phyloP scores from a whole-genome alignment of 2,113 vertebrate genomes.

The Sceloporus tristichus region DNA sequence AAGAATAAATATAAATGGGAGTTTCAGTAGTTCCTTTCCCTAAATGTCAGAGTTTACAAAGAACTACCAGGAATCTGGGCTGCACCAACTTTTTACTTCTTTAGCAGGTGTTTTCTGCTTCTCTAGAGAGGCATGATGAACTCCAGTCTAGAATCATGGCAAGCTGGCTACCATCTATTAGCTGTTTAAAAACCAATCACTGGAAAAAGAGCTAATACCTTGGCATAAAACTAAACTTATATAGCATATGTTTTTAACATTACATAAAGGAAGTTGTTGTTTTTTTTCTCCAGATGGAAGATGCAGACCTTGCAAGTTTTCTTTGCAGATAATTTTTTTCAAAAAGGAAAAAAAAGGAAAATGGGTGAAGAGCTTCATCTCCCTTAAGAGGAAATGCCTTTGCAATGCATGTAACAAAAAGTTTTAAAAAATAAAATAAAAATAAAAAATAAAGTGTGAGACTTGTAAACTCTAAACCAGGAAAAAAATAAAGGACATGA shows the following conservation, averaged over 20 bases:
- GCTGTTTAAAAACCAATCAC: not conserved
- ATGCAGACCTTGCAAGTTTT: slow-evolving; percentile 73
- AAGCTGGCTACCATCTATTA: not conserved
- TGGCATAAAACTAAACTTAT: slow-evolving; percentile 55
- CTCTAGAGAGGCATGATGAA: not conserved
- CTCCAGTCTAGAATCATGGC: not conserved
- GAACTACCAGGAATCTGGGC: not conserved
- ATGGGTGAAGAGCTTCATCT: slow-evolving; percentile 20
- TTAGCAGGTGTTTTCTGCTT: not conserved
- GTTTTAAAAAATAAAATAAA: no score
- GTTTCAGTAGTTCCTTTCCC: slow-evolving; percentile 11
- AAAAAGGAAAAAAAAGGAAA: slow-evolving; percentile 30
- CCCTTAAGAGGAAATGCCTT: slow-evolving; percentile 22
- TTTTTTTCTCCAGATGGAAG: slow-evolving; percentile 42
- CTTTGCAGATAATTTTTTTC: slow-evolving; percentile 38
- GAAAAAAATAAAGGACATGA: not conserved
- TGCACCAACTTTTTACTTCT: not conserved
- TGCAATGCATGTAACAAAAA: not conserved
- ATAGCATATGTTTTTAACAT: slow-evolving; percentile 60
- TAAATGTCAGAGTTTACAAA: not conserved
- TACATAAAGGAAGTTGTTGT: slow-evolving; percentile 72
- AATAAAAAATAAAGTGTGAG: no score
- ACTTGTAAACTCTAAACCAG: not conserved
- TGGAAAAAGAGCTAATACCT: slow-evolving; percentile 40
- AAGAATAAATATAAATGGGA: not conserved